Conservation (phyloP, 1,140 invertebrate genomes). For the Melanaphis sacchari region DNA sequence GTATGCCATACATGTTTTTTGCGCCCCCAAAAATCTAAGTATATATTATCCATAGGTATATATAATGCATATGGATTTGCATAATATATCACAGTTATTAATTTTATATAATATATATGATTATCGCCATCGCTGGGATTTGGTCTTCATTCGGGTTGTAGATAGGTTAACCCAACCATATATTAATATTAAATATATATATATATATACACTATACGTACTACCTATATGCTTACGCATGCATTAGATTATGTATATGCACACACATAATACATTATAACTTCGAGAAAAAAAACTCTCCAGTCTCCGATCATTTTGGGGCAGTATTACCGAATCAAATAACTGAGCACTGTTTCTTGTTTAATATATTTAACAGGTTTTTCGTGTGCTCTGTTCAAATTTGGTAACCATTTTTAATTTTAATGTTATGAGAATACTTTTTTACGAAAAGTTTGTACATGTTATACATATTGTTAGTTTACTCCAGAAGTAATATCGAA, state of each 20-base stretch:
- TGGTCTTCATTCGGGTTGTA: background rate
- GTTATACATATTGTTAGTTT: background rate
- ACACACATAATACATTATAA: background rate
- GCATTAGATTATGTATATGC: background rate
- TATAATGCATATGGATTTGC: background rate
- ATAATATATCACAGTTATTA: constrained; percentile 10
- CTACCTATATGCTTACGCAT: background rate
- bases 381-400: background rate
- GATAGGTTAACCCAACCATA: background rate
- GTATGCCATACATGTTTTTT: background rate
- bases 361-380: background rate
- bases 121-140: background rate
- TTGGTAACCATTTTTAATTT: background rate
- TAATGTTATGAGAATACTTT: background rate
- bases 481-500: background rate
- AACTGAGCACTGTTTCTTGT: background rate
- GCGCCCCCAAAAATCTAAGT: background rate
- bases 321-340: background rate
- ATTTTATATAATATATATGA: background rate
- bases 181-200: background rate
- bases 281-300: background rate
- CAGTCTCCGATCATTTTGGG: background rate
- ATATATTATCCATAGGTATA: background rate
- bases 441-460: background rate
- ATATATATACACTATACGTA: background rate